Percentiles rank a stretch among this genome's conserved stretches.
Evolutionary conservation across 2,888 invertebrate species (phyloP).

Genomic region (Merodon equestris): DNA sequence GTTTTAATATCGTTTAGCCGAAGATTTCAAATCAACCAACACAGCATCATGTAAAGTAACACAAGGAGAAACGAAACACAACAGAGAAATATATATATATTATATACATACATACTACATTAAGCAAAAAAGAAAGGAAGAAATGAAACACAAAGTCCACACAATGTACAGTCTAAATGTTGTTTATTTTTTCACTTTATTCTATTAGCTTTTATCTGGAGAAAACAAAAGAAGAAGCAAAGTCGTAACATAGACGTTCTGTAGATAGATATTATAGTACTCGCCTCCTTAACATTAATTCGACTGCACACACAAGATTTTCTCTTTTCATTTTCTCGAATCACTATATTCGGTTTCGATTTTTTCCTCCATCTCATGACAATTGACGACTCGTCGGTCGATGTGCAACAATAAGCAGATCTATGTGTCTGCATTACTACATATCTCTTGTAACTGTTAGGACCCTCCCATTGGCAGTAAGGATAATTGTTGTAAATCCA

Average conservation of each 20-base stretch:
- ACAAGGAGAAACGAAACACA: not conserved
- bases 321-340: no score
- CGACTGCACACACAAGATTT: no score
- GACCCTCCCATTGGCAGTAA: conserved; percentile 61
- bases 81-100: conserved; percentile 46
- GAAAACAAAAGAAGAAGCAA: not conserved
- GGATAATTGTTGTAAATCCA: conserved; percentile 40
- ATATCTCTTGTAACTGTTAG: conserved; percentile 56
- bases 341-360: no score
- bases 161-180: conserved; percentile 66
- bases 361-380: no score
- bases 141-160: conserved; percentile 62
- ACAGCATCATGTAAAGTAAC: conserved; percentile 1
- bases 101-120: conserved; percentile 8
- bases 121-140: no score
- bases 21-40: conserved; percentile 42
- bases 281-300: conserved; percentile 1
- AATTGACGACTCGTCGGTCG: no score
- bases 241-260: not conserved
- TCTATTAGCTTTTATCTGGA: conserved; percentile 13
- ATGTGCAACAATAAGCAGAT: conserved; percentile 40
- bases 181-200: conserved; percentile 33
- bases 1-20: conserved; percentile 12
- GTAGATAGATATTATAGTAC: no score
- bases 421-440: conserved; percentile 25